A percentile compares a stretch with the other conserved stretches of the same genome.
phyloP scores from a whole-genome alignment of 2,113 vertebrate genomes.

The Conger conger region DNA sequence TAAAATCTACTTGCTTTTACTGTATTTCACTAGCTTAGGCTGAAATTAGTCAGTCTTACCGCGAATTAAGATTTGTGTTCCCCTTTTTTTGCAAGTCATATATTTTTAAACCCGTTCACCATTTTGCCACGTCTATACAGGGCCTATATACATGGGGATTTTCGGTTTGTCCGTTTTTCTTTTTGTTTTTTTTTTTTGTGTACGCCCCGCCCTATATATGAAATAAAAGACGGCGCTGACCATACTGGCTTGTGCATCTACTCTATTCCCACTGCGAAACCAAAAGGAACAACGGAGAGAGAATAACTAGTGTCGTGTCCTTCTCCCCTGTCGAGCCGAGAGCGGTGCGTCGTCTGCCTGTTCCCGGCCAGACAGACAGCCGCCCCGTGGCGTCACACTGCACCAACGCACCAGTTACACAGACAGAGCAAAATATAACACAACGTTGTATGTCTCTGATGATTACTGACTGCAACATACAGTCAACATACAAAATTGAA shows the following conservation, averaged over 20 bases:
- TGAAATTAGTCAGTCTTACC: background rate
- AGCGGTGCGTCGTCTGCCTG: constrained; percentile 8
- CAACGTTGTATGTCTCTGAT: constrained; percentile 11
- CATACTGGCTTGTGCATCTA: background rate
- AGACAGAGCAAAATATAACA: background rate
- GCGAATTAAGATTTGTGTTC: background rate
- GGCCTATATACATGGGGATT: background rate
- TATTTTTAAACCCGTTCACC: constrained; percentile 4
- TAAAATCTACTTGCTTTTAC: background rate
- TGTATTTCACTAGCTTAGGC: background rate
- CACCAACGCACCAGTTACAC: constrained; percentile 18
- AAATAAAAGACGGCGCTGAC: background rate
- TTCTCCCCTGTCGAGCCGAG: constrained; percentile 17
- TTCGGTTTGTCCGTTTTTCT: background rate
- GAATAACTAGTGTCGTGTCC: background rate
- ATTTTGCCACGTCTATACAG: background rate
- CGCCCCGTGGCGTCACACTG: constrained; percentile 15
- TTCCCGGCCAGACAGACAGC: constrained; percentile 25
- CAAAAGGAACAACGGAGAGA: background rate
- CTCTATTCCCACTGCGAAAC: background rate
- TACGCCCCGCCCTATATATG: background rate
- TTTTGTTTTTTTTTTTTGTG: no score
- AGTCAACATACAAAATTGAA: background rate
- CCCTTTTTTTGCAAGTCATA: background rate
- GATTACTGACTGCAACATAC: constrained; percentile 2